Percentiles rank a stretch among this genome's conserved stretches.
phyloP scores from a whole-genome alignment of 2,888 invertebrate species.

The Azorinus chamasolen region DNA sequence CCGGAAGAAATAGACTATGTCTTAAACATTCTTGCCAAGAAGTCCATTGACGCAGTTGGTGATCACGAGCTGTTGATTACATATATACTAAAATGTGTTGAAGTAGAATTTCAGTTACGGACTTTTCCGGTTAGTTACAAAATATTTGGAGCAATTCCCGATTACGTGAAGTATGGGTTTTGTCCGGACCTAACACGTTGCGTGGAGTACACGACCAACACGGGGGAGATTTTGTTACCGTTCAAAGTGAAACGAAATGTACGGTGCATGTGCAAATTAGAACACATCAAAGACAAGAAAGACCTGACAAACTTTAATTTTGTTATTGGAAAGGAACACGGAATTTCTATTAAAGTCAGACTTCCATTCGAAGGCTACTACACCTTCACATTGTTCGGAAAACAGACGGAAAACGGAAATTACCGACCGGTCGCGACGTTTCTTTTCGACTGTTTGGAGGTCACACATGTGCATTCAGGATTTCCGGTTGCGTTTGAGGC shows the following conservation, averaged over 20 bases:
- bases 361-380: constrained; percentile 66
- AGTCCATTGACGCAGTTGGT: constrained; percentile 49
- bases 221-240: constrained; percentile 60
- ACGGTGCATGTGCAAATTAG: constrained; percentile 58
- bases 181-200: constrained; percentile 53
- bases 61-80: constrained; percentile 56
- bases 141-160: constrained; percentile 60
- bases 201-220: constrained; percentile 38
- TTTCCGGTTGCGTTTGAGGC: constrained; percentile 64
- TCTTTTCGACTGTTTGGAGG: constrained; percentile 54
- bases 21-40: constrained; percentile 61
- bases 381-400: constrained; percentile 62
- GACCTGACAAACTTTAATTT: constrained; percentile 56
- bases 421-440: constrained; percentile 62
- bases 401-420: constrained; percentile 50
- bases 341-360: constrained; percentile 59
- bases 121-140: constrained; percentile 61
- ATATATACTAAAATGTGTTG: constrained; percentile 62
- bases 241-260: constrained; percentile 58
- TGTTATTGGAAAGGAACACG: constrained; percentile 51
- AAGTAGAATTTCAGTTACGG: constrained; percentile 26
- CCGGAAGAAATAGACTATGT: constrained; percentile 60
- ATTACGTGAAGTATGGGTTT: constrained; percentile 62
- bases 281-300: constrained; percentile 55
- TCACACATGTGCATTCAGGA: constrained; percentile 58